Percentiles rank a stretch among this genome's conserved stretches.
These are phyloP conservation scores for Ephestia elutella DNA, from an alignment of 1,140 invertebrate species.

Conservation along the genomic window DNA sequence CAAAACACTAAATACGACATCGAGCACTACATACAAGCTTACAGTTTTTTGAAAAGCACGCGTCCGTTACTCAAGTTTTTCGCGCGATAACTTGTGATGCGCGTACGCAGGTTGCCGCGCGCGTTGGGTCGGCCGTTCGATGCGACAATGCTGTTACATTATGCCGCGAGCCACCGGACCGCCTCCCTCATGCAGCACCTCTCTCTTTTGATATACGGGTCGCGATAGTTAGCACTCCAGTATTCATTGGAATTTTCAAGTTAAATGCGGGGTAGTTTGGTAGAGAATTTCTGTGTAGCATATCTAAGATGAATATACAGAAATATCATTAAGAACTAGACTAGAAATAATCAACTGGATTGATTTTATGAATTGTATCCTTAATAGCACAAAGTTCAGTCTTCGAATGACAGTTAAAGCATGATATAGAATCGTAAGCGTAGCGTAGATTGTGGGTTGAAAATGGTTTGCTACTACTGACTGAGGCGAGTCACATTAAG, in stretches of 20 bases:
- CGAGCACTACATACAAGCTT: constrained; percentile 3
- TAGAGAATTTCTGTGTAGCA: background rate
- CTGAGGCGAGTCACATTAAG: background rate
- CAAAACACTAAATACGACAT: constrained; percentile 12
- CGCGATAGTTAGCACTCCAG: constrained; percentile 23
- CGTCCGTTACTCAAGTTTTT: constrained; percentile 17
- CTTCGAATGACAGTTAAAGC: too few relatives aligned
- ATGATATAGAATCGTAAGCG: too few relatives aligned
- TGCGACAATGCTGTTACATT: constrained; percentile 62
- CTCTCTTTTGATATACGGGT: constrained; percentile 62
- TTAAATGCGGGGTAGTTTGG: background rate
- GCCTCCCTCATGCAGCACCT: constrained; percentile 53
- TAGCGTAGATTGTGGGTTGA: background rate
- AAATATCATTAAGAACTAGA: too few relatives aligned
- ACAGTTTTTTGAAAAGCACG: constrained; percentile 7
- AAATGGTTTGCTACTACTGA: background rate
- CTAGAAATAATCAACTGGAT: too few relatives aligned
- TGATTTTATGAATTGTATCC: too few relatives aligned
- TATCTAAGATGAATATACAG: background rate
- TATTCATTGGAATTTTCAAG: constrained; percentile 4
- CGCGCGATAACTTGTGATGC: constrained; percentile 13
- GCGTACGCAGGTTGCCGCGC: constrained; percentile 40
- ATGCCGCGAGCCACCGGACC: constrained; percentile 49
- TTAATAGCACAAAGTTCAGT: too few relatives aligned
- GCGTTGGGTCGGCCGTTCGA: constrained; percentile 54